Base-by-base conservation (phyloP, 2,113 vertebrate genomes). In the Scomber scombrus region DNA sequence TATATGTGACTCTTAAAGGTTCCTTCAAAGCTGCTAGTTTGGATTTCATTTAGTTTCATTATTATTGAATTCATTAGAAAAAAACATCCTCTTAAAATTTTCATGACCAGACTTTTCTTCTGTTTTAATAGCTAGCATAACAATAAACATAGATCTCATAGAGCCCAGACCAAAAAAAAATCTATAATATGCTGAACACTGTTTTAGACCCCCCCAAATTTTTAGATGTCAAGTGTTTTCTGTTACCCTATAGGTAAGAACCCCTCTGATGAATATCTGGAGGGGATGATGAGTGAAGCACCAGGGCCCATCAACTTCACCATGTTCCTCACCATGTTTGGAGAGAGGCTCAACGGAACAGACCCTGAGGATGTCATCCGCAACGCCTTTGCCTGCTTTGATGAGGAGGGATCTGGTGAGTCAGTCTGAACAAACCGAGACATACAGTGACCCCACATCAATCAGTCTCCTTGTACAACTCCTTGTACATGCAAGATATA, bases 281-380 rank as follows among this genome's bases (percentile, higher is more conserved):
- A 99, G 86, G 98, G 96, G 11, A 99, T 99, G 98, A 99, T 99
- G 98, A 97, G 96, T 0, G 98, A 99, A 91, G 98, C 98, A 0
- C 98, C 98, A 0, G 98, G 98, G 12, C 98, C 98, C 90, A 99
- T 99, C 89, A 99, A 99, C 94, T 99, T 99, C 95, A 99, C 98
- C 88, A 99, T 99, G 98, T 99, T 99, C 94, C 97, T 99, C 88
- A 99, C 98, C 75, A 99, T 99, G 98, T 99, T 99, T 0, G 98
- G 98, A 82, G 98, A 99, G 89, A 96, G 98, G 90, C 96, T 99
- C 71, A 99, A 99, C 0, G 98, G 98, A 71, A 99, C 98, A 0
- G 98, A 99, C 92, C 98, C 98, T 0, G 98, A 99, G 88, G 98
- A 99, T 0, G 98, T 99, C 75, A 99, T 99, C 91, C 96, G 98